Evolutionary conservation across 53 echinoderm and acorn worm genomes (phyloP).

Genomic region (Stichopus horrens): DNA sequence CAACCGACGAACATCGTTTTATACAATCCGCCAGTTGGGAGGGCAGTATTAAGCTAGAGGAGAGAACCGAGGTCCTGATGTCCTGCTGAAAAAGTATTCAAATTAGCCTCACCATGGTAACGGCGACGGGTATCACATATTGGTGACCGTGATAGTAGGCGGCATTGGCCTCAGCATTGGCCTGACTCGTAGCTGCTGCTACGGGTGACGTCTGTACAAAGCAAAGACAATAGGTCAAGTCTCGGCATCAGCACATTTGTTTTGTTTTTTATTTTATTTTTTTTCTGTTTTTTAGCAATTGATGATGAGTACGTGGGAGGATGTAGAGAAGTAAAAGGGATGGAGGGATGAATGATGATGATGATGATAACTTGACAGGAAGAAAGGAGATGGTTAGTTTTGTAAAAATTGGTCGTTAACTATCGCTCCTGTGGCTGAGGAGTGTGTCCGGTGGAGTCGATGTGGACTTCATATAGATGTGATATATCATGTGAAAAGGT

Average conservation of each 20-base stretch:
- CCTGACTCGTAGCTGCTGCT: conserved; percentile 27
- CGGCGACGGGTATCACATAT: conserved; percentile 44
- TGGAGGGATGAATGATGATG: no score
- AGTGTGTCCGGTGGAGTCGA: no score
- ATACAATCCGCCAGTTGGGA: neutral
- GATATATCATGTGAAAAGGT: no score
- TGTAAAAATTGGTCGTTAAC: no score
- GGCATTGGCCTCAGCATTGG: conserved; percentile 21
- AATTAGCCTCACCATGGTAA: conserved; percentile 45
- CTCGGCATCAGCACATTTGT: conserved; percentile 7
- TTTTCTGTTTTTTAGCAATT: neutral
- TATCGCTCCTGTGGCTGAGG: no score
- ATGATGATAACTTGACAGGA: no score
- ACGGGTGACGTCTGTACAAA: conserved; percentile 45
- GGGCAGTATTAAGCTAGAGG: neutral
- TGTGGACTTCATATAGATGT: no score
- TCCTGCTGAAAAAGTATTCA: neutral
- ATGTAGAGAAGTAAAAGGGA: no score
- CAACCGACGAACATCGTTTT: no score
- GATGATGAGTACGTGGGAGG: no score
- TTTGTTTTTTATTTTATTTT: neutral
- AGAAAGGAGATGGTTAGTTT: no score
- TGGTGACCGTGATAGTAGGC: conserved; percentile 33
- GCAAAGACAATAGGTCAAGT: conserved; percentile 43
- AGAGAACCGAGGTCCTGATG: neutral